A percentile compares a stretch with the other conserved stretches of the same genome.
Conservation (phyloP, 1,140 invertebrate species). For the Phthorimaea operculella region DNA sequence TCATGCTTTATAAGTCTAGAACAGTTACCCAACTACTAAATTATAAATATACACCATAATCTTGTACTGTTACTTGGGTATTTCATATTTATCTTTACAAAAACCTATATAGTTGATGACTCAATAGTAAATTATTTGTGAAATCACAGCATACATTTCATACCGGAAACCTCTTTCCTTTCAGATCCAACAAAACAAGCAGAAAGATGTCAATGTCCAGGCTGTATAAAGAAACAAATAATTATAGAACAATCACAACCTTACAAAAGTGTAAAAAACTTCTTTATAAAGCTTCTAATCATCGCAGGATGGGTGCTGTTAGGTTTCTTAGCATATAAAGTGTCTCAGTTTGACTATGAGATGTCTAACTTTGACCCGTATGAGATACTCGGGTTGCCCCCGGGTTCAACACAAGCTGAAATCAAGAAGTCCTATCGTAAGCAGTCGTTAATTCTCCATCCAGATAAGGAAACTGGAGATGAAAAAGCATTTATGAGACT, state of each 20-base stretch:
- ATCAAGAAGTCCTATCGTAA: constrained; percentile 97
- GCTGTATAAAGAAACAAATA: constrained; percentile 86
- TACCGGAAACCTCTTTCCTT: constrained; percentile 27
- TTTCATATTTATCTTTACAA: too few relatives aligned
- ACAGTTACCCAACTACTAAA: too few relatives aligned
- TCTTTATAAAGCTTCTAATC: constrained; percentile 73
- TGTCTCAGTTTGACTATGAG: constrained; percentile 97
- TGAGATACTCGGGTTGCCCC: constrained; percentile 91
- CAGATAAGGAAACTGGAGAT: constrained; percentile 97
- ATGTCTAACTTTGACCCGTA: constrained; percentile 99
- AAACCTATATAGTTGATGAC: too few relatives aligned
- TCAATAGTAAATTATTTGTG: too few relatives aligned
- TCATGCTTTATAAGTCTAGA: background rate
- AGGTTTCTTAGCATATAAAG: constrained; percentile 91
- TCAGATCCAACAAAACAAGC: constrained; percentile 79
- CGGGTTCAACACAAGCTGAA: constrained; percentile 84
- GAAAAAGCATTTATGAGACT: constrained; percentile 98
- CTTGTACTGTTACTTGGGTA: too few relatives aligned
- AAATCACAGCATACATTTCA: too few relatives aligned
- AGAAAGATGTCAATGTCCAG: constrained; percentile 87
- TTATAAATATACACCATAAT: too few relatives aligned
- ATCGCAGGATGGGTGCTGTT: constrained; percentile 91
- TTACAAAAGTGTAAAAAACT: constrained; percentile 84
- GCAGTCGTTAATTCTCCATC: constrained; percentile 94
- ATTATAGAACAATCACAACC: constrained; percentile 86